phyloP scores from a whole-genome alignment of 1,140 invertebrate species.

The Drosophila leontia region DNA sequence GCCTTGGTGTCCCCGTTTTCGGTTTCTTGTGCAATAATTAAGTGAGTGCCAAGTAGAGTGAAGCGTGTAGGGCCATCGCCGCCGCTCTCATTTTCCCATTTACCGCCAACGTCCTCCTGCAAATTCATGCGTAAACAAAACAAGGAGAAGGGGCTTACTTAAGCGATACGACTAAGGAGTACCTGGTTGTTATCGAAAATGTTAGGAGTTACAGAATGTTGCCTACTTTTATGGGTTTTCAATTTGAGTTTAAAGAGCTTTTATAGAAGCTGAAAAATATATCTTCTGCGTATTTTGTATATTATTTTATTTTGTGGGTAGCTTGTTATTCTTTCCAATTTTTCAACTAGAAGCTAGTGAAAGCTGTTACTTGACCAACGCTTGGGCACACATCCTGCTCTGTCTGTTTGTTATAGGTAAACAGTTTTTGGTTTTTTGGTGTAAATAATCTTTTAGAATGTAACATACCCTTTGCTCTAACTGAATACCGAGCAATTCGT shows the following conservation, averaged over 20 bases:
- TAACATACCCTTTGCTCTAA: neutral
- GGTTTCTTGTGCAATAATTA: constrained; percentile 81
- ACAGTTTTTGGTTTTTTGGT: constrained; percentile 4
- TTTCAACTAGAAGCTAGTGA: neutral
- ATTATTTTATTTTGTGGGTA: too few species aligned
- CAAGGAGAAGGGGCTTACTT: constrained; percentile 9
- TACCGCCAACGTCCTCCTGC: constrained; percentile 33
- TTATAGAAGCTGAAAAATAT: neutral
- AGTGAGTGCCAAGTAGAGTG: constrained; percentile 80
- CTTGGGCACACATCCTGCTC: neutral
- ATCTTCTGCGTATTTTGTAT: neutral
- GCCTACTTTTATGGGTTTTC: neutral
- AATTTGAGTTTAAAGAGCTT: neutral
- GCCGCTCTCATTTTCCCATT: constrained; percentile 63
- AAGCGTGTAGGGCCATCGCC: constrained; percentile 66
- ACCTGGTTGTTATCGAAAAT: neutral
- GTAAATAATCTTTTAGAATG: neutral
- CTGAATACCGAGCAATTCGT: constrained; percentile 6
- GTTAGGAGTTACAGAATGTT: neutral
- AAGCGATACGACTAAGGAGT: neutral
- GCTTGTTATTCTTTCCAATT: neutral
- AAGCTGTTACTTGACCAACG: neutral
- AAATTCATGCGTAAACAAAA: constrained; percentile 76
- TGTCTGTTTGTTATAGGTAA: neutral
- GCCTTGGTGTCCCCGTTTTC: constrained; percentile 76